Base-by-base conservation (phyloP, 2,888 invertebrate species). In the Erannis defoliaria region DNA sequence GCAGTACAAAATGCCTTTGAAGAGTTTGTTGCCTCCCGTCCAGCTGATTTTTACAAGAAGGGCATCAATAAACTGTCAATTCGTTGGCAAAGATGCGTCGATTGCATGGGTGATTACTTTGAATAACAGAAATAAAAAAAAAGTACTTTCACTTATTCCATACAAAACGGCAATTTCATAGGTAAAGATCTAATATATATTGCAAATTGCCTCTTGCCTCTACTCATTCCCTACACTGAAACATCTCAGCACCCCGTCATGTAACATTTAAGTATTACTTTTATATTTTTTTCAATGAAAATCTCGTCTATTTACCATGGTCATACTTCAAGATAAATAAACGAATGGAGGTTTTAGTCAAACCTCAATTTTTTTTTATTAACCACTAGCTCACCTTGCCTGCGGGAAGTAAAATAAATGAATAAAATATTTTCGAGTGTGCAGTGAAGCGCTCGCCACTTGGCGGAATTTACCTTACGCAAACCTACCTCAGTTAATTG, bases 401-500 rank as follows among this genome's bases (percentile, higher is more conserved):
- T 48, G 42, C 58, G 49, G 38, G 48, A 62, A 58, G 61, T 67
- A 64, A 69, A 66, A 71, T 55, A 71, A 75, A 68, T 77, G 64
- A 70, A 70, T 70, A 67, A 68, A 84, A 82, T 68, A 80, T 84
- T 84, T 80, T 73, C 73, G 69, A 77, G 73, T 75, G 73, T 75
- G 81, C 80, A 77, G 75, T 72, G 74, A 66, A 68, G 74, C 76
- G 80, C 77, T 77, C 78, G 83, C 80, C 84, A 84, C 85, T 85
- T 84, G 81, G 84, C 80, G 78, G 62, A 73, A 82, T 86, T 86
- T 86, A 83, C 85, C 83, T 88, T 86, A 87, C 85, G 85, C 85
- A 86, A 89, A 89, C 86, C 86, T 88, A 85, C 82, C 85, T 86
- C 82, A 75, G 84, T 89, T 92, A 91, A 92, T 90, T 90, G 87